Base-by-base conservation (phyloP, 2,113 vertebrate species). In the Phalacrocorax pelagicus region DNA sequence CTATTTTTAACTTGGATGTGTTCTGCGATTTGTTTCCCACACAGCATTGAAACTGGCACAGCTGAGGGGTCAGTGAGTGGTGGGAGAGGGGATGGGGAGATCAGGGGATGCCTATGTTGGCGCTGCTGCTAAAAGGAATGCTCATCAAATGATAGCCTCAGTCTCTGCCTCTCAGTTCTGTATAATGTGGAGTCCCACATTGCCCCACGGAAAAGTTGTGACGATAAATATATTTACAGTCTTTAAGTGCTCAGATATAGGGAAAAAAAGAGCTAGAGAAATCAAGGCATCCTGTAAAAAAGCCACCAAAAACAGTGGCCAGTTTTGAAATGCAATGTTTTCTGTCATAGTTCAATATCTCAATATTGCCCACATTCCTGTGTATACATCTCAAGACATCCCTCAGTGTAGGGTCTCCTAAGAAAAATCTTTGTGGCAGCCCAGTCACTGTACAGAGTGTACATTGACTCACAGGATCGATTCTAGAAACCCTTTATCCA, bases 1-100 rank as follows among this genome's bases (percentile, higher is more conserved):
- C 87, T 96, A 77, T 96, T 97, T 96, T 97, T 96, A 96, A 71
- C 70, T 70, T 94, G 93, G 70, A 95, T 85, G 81, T 79, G 58
- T 87, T 91, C 92, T 94, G 84, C 4, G 3, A 87, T 87, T 85
- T 87, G 78, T 96, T 96, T 96, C 84, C 54, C 62, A 75, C 92
- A 93, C 70, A 82, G 66, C 87, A 86, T 3, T 65, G 84, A 90
- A 85, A 82, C 65, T 85, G 84, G 87, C 87, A 89, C 66, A 46
- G 71, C 81, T 72, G 81, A 94, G 62, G 34, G 84, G 81, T 90
- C 72, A 94, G 80, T 86, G 77, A 96, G 27, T 29, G 40, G 66
- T 72, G 78, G 78, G 74, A 91, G 63, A 79, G 32, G 74, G 66
- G 54, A 93, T 80, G 38, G 79, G 92, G 77, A 84, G 71, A 79